phyloP scores from a whole-genome alignment of 2,888 invertebrate species.

The Macrostomum cliftonense region DNA sequence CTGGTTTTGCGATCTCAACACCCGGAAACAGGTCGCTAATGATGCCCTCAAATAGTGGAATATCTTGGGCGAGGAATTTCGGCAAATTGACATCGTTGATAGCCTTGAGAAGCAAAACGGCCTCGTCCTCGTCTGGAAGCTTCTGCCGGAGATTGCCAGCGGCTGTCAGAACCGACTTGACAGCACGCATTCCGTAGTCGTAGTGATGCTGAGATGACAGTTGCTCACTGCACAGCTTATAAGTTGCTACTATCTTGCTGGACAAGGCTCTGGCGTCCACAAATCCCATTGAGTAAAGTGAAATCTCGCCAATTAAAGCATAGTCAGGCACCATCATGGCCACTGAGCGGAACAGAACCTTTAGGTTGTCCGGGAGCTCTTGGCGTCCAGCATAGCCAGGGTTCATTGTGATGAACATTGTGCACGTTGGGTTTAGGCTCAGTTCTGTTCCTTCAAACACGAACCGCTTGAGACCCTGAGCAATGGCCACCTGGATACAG shows the following conservation, averaged over 20 bases:
- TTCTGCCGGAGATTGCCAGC: conserved; percentile 38
- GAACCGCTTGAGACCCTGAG: conserved; percentile 59
- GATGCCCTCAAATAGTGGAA: conserved; percentile 38
- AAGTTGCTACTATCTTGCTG: conserved; percentile 38
- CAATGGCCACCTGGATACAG: conserved; percentile 69
- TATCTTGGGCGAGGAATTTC: conserved; percentile 37
- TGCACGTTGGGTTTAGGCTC: conserved; percentile 34
- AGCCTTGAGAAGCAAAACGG: conserved; percentile 36
- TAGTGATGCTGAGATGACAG: conserved; percentile 39
- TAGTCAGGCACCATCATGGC: conserved; percentile 41
- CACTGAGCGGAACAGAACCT: conserved; percentile 41
- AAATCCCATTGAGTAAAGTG: conserved; percentile 39
- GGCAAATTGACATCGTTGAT: conserved; percentile 39
- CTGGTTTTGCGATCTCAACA: conserved; percentile 29
- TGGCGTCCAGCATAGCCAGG: conserved; percentile 39
- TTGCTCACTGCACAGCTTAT: conserved; percentile 37
- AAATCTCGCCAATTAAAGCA: conserved; percentile 38
- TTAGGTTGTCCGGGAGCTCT: conserved; percentile 38
- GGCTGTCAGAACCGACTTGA: conserved; percentile 38
- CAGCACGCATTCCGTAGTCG: conserved; percentile 42
- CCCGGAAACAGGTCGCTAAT: conserved; percentile 38
- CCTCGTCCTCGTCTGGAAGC: conserved; percentile 29
- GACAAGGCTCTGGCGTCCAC: conserved; percentile 39
- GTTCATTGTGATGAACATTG: conserved; percentile 40
- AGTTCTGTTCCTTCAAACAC: conserved; percentile 44